Conservation (phyloP, 2,888 invertebrate genomes). For the Bruchidius siliquastri region DNA sequence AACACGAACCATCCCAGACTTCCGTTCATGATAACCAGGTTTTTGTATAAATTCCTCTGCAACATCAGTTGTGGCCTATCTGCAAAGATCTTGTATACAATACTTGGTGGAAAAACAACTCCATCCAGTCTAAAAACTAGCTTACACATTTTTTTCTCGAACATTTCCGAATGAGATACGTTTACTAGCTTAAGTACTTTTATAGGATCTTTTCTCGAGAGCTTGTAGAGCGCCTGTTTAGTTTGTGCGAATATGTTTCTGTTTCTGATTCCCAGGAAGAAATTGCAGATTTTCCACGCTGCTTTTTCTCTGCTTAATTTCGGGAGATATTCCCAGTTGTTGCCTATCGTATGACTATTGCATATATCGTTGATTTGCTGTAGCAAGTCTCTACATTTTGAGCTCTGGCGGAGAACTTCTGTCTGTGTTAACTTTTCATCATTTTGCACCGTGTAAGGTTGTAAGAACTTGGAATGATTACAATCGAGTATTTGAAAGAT, state of each 20-base stretch:
- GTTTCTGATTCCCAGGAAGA: slow-evolving; percentile 15
- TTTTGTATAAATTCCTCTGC: neutral
- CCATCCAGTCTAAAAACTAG: slow-evolving; percentile 33
- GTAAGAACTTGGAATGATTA: slow-evolving; percentile 7
- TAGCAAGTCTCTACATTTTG: slow-evolving; percentile 12
- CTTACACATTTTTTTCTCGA: slow-evolving; percentile 25
- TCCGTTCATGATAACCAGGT: neutral
- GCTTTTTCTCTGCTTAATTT: slow-evolving; percentile 9
- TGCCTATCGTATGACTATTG: slow-evolving; percentile 5
- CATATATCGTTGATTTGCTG: slow-evolving; percentile 18
- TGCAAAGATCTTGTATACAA: slow-evolving; percentile 31
- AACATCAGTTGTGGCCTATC: slow-evolving; percentile 1
- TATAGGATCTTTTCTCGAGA: slow-evolving; percentile 21
- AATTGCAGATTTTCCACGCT: slow-evolving; percentile 24
- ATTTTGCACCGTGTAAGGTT: neutral
- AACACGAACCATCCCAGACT: slow-evolving; percentile 15
- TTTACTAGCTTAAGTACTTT: slow-evolving; percentile 21
- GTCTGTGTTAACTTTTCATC: neutral
- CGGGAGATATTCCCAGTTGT: slow-evolving; percentile 2
- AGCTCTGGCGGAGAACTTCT: neutral
- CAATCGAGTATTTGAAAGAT: slow-evolving; percentile 3
- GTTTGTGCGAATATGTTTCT: slow-evolving; percentile 21
- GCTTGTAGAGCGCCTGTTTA: slow-evolving; percentile 15
- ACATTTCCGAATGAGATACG: slow-evolving; percentile 21
- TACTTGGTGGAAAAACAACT: slow-evolving; percentile 30